Evolutionary conservation across 37 sponge, comb jelly and placozoan genomes (phyloP).

Genomic region (Crambe crambe): DNA sequence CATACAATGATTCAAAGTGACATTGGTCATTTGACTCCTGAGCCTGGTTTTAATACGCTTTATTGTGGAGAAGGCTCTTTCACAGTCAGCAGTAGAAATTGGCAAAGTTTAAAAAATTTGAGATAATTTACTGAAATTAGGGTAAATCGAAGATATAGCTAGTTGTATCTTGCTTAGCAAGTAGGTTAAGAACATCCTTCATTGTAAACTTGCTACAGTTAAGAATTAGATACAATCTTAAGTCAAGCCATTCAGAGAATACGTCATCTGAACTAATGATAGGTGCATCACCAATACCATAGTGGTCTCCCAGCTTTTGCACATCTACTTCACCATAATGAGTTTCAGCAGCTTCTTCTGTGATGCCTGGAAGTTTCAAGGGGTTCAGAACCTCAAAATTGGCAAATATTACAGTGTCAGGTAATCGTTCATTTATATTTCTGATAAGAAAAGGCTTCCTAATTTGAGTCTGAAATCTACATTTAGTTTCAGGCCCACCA

Average conservation of each 20-base stretch:
- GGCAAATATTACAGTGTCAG: slow-evolving; percentile 21
- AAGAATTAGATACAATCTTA: slow-evolving; percentile 16
- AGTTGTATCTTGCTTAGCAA: no score
- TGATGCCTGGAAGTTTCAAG: slow-evolving; percentile 1
- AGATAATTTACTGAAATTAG: no score
- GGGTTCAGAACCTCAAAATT: slow-evolving; percentile 24
- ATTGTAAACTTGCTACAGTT: slow-evolving; percentile 28
- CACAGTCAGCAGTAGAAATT: no score
- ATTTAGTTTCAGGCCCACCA: slow-evolving; percentile 1
- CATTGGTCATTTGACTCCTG: no score
- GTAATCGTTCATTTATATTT: slow-evolving; percentile 30
- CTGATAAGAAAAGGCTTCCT: slow-evolving; percentile 4
- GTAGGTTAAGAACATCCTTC: no score
- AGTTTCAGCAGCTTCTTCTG: neutral
- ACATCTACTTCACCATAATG: slow-evolving; percentile 28
- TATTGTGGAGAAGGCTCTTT: no score
- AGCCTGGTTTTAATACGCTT: no score
- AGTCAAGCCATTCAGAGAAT: slow-evolving; percentile 13
- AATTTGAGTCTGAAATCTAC: neutral
- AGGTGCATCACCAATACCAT: slow-evolving; percentile 16
- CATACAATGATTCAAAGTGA: no score
- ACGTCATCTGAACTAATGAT: slow-evolving; percentile 3
- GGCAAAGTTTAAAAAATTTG: no score
- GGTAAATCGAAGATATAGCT: no score
- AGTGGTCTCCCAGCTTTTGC: slow-evolving; percentile 14